Percentiles rank a stretch among this genome's conserved stretches.
These are phyloP conservation scores for Pangasius sanitwongsei DNA, from an alignment of 2,797 vertebrate species.

Conservation along the genomic window DNA sequence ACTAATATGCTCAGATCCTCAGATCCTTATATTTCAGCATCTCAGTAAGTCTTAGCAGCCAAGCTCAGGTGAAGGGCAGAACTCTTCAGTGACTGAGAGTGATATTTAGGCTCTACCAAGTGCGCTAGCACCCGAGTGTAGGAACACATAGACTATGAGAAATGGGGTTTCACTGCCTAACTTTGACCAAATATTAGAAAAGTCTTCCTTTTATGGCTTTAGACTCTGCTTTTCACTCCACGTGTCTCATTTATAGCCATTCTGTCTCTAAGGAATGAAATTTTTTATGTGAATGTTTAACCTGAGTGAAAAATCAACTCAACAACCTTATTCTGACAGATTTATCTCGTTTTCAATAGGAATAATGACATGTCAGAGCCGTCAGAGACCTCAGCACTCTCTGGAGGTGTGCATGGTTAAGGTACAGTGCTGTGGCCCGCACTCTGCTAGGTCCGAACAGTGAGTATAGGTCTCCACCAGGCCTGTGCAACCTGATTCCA, in stretches of 20 bases:
- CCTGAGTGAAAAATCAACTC: neutral
- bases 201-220: neutral
- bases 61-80: neutral
- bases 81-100: neutral
- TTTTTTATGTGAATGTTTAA: neutral
- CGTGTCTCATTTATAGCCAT: neutral
- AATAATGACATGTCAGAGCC: neutral
- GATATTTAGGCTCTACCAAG: neutral
- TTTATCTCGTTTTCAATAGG: neutral
- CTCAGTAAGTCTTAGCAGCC: constrained; percentile 51
- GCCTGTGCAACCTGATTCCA: constrained; percentile 44
- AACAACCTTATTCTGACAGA: neutral
- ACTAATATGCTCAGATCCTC: constrained; percentile 34
- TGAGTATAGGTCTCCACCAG: constrained; percentile 36
- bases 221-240: neutral
- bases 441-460: neutral
- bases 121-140: neutral
- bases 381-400: constrained; percentile 13
- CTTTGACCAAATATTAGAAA: neutral
- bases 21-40: constrained; percentile 55
- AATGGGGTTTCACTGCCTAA: constrained; percentile 26
- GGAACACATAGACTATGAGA: neutral
- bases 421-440: constrained; percentile 21
- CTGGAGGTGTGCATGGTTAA: constrained; percentile 17
- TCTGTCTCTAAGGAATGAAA: neutral